Conservation (phyloP, 2,888 invertebrate genomes). For the Pelosia muscerda region DNA sequence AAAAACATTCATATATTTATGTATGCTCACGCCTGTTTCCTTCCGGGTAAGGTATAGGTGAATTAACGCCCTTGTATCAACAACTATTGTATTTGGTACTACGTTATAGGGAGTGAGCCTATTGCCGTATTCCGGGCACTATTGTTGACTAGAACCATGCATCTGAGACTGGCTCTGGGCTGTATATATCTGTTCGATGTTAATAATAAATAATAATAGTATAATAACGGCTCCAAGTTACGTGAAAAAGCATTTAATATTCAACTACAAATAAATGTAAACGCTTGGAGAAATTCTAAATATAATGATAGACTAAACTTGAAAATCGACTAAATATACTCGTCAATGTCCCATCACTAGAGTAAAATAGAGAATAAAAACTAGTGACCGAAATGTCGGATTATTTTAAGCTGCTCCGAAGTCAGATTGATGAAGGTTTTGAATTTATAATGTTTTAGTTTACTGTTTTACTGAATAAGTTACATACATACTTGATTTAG, state of each 20-base stretch:
- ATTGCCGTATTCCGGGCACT: no score
- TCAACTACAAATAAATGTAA: not conserved
- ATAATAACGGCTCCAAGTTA: not conserved
- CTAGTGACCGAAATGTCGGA: slow-evolving; percentile 56
- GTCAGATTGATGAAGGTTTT: slow-evolving; percentile 65
- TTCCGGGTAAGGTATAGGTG: no score
- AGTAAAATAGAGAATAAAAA: slow-evolving; percentile 41
- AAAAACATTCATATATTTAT: no score
- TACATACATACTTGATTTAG: slow-evolving; percentile 32
- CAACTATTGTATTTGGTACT: no score
- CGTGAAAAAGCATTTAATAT: not conserved
- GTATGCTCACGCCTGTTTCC: no score
- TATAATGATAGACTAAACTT: not conserved
- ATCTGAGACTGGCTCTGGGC: no score
- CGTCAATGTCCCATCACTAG: slow-evolving; percentile 38
- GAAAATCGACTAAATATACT: slow-evolving; percentile 25
- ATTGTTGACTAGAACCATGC: no score
- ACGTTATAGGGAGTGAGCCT: no score
- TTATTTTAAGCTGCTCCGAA: slow-evolving; percentile 57
- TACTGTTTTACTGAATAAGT: slow-evolving; percentile 42
- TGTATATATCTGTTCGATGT: no score
- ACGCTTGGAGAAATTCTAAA: not conserved
- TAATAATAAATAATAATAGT: no score
- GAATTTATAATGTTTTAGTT: slow-evolving; percentile 46
- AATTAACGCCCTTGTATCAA: no score